Evolutionary conservation across 2,888 invertebrate genomes (phyloP).

Genomic region (Clunio marinus): DNA sequence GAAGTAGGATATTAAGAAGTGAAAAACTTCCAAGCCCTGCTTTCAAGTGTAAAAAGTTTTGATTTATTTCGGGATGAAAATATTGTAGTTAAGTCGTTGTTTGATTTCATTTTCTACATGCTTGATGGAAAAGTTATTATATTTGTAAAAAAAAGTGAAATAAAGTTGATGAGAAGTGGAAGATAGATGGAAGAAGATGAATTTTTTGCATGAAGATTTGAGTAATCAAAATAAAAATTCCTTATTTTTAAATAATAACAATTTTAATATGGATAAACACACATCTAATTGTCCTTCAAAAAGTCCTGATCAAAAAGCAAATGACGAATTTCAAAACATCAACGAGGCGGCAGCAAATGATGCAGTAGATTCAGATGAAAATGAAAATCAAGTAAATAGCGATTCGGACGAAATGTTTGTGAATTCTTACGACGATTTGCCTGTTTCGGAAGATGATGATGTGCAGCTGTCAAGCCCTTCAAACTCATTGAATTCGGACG

Average conservation of each 20-base stretch:
- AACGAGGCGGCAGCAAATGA: not conserved
- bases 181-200: too few relatives aligned
- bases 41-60: too few relatives aligned
- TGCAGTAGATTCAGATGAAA: not conserved
- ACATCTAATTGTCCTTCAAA: not conserved
- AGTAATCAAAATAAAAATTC: not conserved
- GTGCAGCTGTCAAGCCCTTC: constrained; percentile 5
- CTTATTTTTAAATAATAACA: not conserved
- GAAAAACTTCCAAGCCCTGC: too few relatives aligned
- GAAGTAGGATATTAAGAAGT: too few relatives aligned
- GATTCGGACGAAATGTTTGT: not conserved
- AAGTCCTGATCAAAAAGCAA: not conserved
- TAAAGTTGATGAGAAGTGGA: too few relatives aligned
- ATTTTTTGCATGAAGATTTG: not conserved
- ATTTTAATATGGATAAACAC: not conserved
- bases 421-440: not conserved
- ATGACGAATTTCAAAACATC: not conserved
- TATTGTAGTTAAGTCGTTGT: too few relatives aligned
- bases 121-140: too few relatives aligned
- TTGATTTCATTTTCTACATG: too few relatives aligned
- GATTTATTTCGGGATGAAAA: too few relatives aligned
- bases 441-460: not conserved
- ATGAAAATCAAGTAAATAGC: too few relatives aligned
- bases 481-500: constrained; percentile 14
- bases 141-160: too few relatives aligned